Base-by-base conservation (phyloP, 2,797 vertebrate species). In the Danio choprae region DNA sequence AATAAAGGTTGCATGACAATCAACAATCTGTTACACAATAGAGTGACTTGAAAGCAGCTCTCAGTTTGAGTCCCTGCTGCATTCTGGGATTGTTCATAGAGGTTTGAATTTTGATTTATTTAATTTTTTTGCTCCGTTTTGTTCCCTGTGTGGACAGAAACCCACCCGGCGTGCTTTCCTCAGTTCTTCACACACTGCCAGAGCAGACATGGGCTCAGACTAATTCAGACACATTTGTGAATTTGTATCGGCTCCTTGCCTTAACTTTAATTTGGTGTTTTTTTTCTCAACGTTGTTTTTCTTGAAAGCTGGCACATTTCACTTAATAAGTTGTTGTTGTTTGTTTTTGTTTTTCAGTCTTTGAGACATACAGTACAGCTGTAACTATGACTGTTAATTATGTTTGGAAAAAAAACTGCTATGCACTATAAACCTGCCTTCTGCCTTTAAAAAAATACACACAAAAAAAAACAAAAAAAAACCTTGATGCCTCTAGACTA, bases 401-500 rank as follows among this genome's bases (percentile, higher is more conserved):
- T 82, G 87, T 89, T 88, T 89, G 88, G 67, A 86, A 74, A 77
- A 51, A 70, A 90, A 87, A 88, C 92, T 96, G 95, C 96, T 97
- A 97, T 98, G 97, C 96, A 98, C 96, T 95, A 91, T 93, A 92
- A 93, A 91, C 94, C 88, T 92, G 95, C 93, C 93, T 94, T 90
- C 96, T 96, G 97, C 97, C 96, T 98, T 97, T 94, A 90, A 95
- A 82, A 93, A 91, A 70, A 79, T 53, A 50, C n/a, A 76, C n/a
- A 63, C 40, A 69, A 56, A 71, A 80, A 85, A 89, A 68, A 86
- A 93, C 51, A 77, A 87, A 88, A 87, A 75, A 83, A 84, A 83
- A 94, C 96, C 96, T 95, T 93, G 94, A 95, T 96, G 96, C 96
- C 96, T 97, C 87, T 96, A 97, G 95, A 92, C 84, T 96, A 96